These are phyloP conservation scores for Onychostoma macrolepis DNA, from an alignment of 2,113 vertebrate genomes.

Conservation along the genomic window DNA sequence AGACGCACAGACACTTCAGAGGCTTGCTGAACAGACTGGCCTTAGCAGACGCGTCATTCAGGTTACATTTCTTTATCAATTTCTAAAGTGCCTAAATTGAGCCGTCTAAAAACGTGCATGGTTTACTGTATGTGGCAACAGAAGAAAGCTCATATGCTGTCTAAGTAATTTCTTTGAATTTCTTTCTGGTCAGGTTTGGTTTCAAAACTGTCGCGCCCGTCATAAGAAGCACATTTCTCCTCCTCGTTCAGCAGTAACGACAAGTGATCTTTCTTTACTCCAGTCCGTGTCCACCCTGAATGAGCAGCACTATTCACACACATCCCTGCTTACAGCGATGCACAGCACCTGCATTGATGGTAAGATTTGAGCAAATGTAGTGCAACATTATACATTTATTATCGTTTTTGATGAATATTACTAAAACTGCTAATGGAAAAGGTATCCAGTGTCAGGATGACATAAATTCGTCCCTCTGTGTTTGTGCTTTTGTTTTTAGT, in stretches of 20 bases:
- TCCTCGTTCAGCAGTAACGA: conserved; percentile 82
- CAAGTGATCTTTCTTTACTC: conserved; percentile 75
- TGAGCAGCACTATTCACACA: conserved; percentile 89
- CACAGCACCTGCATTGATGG: conserved; percentile 90
- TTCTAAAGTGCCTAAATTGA: neutral
- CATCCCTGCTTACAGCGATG: conserved; percentile 87
- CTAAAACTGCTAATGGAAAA: conserved; percentile 38
- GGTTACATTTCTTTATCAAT: conserved; percentile 70
- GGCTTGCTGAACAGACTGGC: conserved; percentile 93
- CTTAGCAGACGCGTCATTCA: conserved; percentile 96
- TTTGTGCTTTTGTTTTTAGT: conserved; percentile 78
- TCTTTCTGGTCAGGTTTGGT: conserved; percentile 86
- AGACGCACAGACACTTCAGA: conserved; percentile 94
- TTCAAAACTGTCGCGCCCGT: conserved; percentile 95
- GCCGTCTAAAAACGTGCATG: neutral
- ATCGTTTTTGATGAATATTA: neutral
- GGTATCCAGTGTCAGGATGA: neutral
- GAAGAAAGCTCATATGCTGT: neutral
- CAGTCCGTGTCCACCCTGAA: conserved; percentile 84
- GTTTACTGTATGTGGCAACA: neutral
- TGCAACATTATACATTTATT: no score
- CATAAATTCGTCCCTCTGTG: neutral
- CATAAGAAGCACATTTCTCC: conserved; percentile 96
- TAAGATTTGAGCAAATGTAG: conserved; percentile 53
- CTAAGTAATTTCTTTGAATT: neutral